Conservation (phyloP, 2,113 vertebrate genomes). For the Ardeotis arabs region DNA sequence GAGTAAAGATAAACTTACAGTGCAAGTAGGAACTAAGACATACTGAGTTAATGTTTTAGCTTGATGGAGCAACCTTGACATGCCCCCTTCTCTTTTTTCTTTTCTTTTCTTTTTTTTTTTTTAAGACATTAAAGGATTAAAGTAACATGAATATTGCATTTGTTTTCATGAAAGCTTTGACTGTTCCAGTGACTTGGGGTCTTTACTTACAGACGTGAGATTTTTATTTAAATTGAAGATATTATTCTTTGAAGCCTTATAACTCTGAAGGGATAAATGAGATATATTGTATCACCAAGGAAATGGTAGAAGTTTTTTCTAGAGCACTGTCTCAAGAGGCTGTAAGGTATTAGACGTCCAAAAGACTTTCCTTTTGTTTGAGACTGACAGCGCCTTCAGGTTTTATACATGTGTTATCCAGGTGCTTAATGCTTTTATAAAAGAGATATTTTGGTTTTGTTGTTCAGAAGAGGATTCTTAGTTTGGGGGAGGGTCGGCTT, state of each 20-base stretch:
- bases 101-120: neutral
- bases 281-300: neutral
- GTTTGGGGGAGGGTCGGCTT: neutral
- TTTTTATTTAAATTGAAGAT: neutral
- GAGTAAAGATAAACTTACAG: neutral
- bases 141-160: neutral
- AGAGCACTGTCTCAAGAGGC: neutral
- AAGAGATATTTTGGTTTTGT: neutral
- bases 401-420: neutral
- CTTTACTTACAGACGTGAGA: neutral
- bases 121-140: neutral
- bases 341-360: neutral
- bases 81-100: neutral
- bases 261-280: neutral
- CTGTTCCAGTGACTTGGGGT: neutral
- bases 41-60: neutral
- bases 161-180: neutral
- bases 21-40: neutral
- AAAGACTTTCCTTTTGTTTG: neutral
- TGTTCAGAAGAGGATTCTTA: neutral
- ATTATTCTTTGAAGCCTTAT: neutral
- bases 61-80: neutral
- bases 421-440: neutral
- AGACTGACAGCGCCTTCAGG: neutral
- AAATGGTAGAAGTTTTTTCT: neutral